phyloP scores from a whole-genome alignment of 2,113 vertebrate genomes.

The Nothocercus julius region DNA sequence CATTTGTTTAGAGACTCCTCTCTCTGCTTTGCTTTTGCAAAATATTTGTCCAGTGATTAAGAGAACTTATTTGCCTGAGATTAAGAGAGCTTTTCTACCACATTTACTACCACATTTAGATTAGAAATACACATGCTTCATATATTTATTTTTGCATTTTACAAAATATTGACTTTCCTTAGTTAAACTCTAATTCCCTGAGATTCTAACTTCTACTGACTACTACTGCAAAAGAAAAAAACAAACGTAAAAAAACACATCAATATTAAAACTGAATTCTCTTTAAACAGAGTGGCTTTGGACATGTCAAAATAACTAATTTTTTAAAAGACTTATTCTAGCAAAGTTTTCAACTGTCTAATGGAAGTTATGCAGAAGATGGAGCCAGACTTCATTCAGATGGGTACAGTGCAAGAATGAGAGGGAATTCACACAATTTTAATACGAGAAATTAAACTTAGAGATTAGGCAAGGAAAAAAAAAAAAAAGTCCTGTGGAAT shows the following conservation, averaged over 20 bases:
- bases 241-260: rapidly evolving
- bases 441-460: background rate
- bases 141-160: background rate
- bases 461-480: background rate
- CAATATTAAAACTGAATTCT: background rate
- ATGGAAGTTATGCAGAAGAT: background rate
- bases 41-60: background rate
- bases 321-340: background rate
- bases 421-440: background rate
- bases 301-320: background rate
- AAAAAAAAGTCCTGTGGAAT: background rate
- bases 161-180: background rate
- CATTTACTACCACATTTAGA: background rate
- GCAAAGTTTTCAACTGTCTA: background rate
- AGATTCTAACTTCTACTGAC: background rate
- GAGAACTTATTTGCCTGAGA: background rate
- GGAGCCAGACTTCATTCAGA: background rate
- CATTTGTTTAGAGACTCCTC: background rate
- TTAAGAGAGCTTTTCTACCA: background rate
- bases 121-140: background rate
- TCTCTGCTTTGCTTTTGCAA: background rate
- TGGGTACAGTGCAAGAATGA: background rate
- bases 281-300: background rate
- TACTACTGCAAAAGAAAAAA: background rate
- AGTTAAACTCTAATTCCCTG: background rate